These are phyloP conservation scores for Anoura caudifer DNA, from an alignment of 2,113 vertebrate species.

Conservation along the genomic window DNA sequence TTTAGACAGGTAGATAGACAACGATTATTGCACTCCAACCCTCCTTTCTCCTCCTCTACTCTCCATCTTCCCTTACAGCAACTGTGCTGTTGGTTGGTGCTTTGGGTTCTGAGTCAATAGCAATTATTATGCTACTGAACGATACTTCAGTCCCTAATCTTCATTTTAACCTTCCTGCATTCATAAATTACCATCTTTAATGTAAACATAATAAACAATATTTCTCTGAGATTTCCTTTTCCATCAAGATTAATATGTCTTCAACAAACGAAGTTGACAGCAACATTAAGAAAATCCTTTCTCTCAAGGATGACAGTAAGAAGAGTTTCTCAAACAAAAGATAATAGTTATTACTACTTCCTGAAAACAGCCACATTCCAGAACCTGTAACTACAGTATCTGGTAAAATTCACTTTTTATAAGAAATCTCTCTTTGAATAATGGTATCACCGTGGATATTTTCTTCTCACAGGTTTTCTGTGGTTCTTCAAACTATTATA, in stretches of 20 bases:
- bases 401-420: not conserved
- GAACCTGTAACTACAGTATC: not conserved
- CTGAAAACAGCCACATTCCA: not conserved
- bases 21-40: not conserved
- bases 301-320: not conserved
- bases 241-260: not conserved
- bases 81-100: not conserved
- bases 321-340: not conserved
- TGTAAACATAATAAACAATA: not conserved
- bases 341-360: not conserved
- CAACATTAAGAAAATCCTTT: not conserved
- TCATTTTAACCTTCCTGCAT: not conserved
- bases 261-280: not conserved
- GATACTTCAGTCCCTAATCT: not conserved
- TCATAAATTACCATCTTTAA: not conserved
- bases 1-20: not conserved
- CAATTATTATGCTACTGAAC: not conserved
- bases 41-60: not conserved
- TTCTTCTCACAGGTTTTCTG: not conserved
- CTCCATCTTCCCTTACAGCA: not conserved
- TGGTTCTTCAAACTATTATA: not conserved
- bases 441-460: not conserved
- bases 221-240: not conserved
- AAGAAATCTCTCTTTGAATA: not conserved
- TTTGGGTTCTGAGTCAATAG: not conserved